A percentile compares a stretch with the other conserved stretches of the same genome.
These are phyloP conservation scores for Hofmannophila pseudospretella DNA, from an alignment of 2,888 invertebrate species.

Conservation along the genomic window DNA sequence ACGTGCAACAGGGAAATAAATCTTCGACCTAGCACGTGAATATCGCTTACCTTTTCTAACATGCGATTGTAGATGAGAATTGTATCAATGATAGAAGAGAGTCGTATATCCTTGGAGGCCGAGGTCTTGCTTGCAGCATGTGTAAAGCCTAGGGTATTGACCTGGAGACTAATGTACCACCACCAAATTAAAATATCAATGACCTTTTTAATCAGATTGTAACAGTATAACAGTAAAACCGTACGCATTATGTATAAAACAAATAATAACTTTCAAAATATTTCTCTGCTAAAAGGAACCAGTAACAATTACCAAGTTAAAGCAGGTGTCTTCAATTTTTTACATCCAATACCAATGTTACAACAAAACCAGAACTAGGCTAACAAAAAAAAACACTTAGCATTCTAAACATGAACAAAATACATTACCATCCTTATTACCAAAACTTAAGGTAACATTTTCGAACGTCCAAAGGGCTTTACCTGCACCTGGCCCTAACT, in stretches of 20 bases:
- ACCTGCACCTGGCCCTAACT: slow-evolving; percentile 70
- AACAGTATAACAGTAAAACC: too few species aligned
- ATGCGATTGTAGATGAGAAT: slow-evolving; percentile 1
- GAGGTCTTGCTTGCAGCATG: not conserved
- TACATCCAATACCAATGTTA: not conserved
- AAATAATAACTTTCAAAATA: too few species aligned
- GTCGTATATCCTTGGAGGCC: slow-evolving; percentile 5
- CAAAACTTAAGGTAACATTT: slow-evolving; percentile 50
- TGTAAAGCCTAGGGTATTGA: too few species aligned
- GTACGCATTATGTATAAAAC: too few species aligned
- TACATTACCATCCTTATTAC: slow-evolving; percentile 13
- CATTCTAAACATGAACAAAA: slow-evolving; percentile 12
- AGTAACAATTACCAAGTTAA: not conserved
- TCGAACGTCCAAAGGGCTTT: slow-evolving; percentile 33
- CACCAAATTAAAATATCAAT: too few species aligned
- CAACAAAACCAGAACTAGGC: slow-evolving; percentile 15
- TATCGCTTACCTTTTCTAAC: slow-evolving; percentile 5
- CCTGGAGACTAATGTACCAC: too few species aligned
- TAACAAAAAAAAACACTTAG: slow-evolving; percentile 15
- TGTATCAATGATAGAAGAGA: slow-evolving; percentile 2
- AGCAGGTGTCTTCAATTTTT: not conserved
- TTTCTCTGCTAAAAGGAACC: too few species aligned
- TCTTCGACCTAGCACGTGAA: not conserved
- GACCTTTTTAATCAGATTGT: too few species aligned
- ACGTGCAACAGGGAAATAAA: slow-evolving; percentile 4